Evolutionary conservation across 2,888 invertebrate species (phyloP).

Genomic region (Drosophila leonis): DNA sequence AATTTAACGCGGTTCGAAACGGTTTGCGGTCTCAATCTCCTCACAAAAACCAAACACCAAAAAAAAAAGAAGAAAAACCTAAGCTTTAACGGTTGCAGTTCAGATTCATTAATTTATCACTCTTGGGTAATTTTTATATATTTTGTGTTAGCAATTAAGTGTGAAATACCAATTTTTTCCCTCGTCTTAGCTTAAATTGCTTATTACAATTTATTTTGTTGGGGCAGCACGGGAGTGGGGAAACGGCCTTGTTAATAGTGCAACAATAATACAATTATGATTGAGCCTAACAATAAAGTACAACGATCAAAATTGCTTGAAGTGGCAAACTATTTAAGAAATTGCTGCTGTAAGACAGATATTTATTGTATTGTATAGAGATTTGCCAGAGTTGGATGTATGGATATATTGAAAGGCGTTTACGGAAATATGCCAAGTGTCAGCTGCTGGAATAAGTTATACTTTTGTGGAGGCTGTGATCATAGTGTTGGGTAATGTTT

Average conservation of each 20-base stretch:
- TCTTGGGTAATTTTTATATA: conserved; percentile 69
- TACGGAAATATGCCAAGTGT: conserved; percentile 50
- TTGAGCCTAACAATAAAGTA: conserved; percentile 20
- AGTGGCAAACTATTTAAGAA: conserved; percentile 14
- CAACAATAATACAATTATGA: conserved; percentile 28
- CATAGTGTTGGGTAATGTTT: neutral
- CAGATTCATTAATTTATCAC: conserved; percentile 79
- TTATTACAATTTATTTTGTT: conserved; percentile 37
- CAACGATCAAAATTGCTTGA: neutral
- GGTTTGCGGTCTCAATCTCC: conserved; percentile 48
- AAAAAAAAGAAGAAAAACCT: conserved; percentile 4
- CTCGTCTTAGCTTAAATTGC: conserved; percentile 14
- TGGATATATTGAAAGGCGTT: conserved; percentile 57
- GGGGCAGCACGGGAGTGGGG: neutral
- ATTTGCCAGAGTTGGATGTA: neutral
- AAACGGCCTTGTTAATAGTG: conserved; percentile 57
- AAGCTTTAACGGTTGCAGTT: conserved; percentile 58
- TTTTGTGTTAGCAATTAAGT: conserved; percentile 75
- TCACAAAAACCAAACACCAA: conserved; percentile 8
- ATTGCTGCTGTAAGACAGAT: conserved; percentile 4
- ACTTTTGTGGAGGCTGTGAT: neutral
- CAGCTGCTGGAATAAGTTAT: conserved; percentile 39
- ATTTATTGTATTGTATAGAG: neutral
- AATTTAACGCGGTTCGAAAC: conserved; percentile 46
- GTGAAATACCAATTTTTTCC: conserved; percentile 64